Evolutionary conservation across 2,113 vertebrate genomes (phyloP).

Genomic region (Microcebus tavaratra): DNA sequence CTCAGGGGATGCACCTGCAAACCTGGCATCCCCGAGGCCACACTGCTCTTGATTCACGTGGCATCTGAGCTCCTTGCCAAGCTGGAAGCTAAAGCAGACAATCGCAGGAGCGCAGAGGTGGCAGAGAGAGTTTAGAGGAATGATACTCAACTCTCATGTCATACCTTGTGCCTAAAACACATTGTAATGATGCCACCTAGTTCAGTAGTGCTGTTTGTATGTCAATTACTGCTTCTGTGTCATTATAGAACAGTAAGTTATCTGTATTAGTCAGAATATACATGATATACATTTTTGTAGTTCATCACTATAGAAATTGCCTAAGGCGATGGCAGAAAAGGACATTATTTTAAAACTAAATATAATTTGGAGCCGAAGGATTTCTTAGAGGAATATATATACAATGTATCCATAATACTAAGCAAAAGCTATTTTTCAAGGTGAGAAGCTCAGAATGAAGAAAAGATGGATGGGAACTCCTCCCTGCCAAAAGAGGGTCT

Average conservation of each 20-base stretch:
- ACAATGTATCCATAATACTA: neutral
- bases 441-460: neutral
- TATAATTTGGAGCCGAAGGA: neutral
- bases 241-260: neutral
- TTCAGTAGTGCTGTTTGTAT: neutral
- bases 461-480: neutral
- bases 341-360: slow-evolving; percentile 18
- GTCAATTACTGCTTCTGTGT: neutral
- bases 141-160: neutral
- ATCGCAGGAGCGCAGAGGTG: neutral
- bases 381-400: neutral
- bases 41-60: neutral
- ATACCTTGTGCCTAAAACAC: neutral
- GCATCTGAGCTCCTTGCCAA: neutral
- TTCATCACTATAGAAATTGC: neutral
- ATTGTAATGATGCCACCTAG: neutral
- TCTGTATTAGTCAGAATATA: neutral
- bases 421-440: slow-evolving; percentile 21
- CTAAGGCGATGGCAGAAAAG: slow-evolving; percentile 1
- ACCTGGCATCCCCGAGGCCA: neutral
- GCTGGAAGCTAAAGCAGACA: neutral
- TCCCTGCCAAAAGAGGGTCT: neutral
- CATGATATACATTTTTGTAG: neutral
- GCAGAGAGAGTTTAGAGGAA: neutral
- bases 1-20: neutral